Percentiles rank a stretch among this genome's conserved stretches.
Conservation (phyloP, 30 jellyfish, hydroid and myxozoan genomes). For the Morbakka virulenta region DNA sequence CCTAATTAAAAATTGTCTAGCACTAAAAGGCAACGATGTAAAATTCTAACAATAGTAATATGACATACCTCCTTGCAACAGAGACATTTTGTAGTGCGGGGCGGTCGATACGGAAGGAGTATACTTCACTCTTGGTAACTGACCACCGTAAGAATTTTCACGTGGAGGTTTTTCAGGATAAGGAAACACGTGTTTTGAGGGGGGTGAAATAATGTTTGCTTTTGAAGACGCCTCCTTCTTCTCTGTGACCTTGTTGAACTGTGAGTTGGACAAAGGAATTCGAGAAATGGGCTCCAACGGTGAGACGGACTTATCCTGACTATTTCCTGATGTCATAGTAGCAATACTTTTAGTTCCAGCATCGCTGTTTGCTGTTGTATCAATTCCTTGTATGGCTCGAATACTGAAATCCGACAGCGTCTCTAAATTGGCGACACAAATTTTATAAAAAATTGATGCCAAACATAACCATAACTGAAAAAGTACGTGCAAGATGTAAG, state of each 20-base stretch:
- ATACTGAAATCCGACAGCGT: constrained; percentile 78
- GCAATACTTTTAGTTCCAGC: constrained; percentile 60
- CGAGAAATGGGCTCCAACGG: constrained; percentile 35
- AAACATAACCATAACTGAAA: no score
- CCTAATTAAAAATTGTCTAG: no score
- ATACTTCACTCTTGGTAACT: not conserved
- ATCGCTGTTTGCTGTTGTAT: not conserved
- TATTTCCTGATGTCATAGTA: constrained; percentile 56
- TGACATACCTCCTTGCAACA: not conserved
- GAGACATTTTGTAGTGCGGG: not conserved
- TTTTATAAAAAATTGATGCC: no score
- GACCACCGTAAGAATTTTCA: not conserved
- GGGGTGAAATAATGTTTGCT: not conserved
- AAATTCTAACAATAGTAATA: no score
- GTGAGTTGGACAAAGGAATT: not conserved
- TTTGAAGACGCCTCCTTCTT: not conserved
- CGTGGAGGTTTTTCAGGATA: not conserved
- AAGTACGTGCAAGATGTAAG: no score
- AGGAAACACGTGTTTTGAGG: not conserved
- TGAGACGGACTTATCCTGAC: constrained; percentile 61
- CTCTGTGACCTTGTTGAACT: not conserved
- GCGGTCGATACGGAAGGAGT: not conserved
- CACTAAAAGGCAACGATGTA: no score
- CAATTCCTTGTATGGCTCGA: constrained; percentile 62
- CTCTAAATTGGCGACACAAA: no score